Evolutionary conservation across 2,888 invertebrate species (phyloP).

Genomic region (Brachylomia viminalis): DNA sequence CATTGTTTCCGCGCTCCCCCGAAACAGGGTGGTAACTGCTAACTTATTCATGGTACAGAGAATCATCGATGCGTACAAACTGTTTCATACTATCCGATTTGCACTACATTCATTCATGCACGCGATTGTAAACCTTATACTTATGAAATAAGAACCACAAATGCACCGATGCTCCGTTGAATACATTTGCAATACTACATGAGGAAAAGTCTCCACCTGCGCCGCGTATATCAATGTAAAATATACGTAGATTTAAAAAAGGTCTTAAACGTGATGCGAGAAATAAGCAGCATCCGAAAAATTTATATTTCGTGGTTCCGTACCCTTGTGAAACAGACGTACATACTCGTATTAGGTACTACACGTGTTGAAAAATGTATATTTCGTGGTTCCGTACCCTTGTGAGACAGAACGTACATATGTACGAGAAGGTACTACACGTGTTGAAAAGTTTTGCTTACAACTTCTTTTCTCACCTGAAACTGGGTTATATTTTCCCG

Average conservation of each 20-base stretch:
- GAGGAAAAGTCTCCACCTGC: conserved; percentile 74
- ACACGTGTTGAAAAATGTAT: conserved; percentile 1
- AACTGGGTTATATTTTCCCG: conserved; percentile 36
- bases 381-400: conserved; percentile 20
- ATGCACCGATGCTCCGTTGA: conserved; percentile 51
- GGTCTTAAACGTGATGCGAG: conserved; percentile 69
- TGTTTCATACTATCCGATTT: conserved; percentile 73
- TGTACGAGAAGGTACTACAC: conserved; percentile 2
- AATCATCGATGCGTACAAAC: conserved; percentile 76
- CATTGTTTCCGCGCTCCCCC: conserved; percentile 66
- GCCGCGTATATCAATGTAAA: conserved; percentile 73
- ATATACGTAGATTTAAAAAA: conserved; percentile 74
- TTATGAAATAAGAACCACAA: conserved; percentile 51
- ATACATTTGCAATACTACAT: conserved; percentile 63
- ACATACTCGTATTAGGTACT: neutral
- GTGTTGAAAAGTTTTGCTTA: conserved; percentile 19
- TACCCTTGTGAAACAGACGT: neutral
- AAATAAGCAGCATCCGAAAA: conserved; percentile 49
- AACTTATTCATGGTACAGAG: conserved; percentile 76
- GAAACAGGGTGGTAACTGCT: conserved; percentile 70
- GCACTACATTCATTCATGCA: conserved; percentile 47
- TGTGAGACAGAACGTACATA: neutral
- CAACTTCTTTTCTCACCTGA: conserved; percentile 22
- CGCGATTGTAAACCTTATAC: conserved; percentile 60
- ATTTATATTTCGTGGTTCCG: conserved; percentile 28